These are phyloP conservation scores for Augochlorella aurata DNA, from an alignment of 2,888 invertebrate species.

Conservation along the genomic window DNA sequence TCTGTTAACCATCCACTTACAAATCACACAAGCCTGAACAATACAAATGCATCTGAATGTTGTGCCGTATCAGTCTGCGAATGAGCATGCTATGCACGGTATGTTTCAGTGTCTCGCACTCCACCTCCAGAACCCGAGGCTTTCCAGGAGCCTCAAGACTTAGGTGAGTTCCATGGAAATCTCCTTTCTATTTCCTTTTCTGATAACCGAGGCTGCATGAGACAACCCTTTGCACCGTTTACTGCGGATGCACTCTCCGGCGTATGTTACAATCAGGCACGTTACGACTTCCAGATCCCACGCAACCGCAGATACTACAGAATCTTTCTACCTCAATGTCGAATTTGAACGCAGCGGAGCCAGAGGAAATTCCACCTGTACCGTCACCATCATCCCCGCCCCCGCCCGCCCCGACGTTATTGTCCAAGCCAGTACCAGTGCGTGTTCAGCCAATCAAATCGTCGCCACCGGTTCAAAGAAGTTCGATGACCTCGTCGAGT, in stretches of 20 bases:
- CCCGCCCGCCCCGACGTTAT: constrained; percentile 68
- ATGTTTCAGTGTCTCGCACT: constrained; percentile 86
- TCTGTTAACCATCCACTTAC: constrained; percentile 34
- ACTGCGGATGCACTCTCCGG: background rate
- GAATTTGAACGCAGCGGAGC: constrained; percentile 70
- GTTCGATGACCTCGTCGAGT: constrained; percentile 77
- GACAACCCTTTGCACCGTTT: constrained; percentile 1
- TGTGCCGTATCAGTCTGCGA: constrained; percentile 72
- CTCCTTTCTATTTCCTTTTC: constrained; percentile 18
- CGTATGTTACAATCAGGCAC: background rate
- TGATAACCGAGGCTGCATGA: constrained; percentile 22
- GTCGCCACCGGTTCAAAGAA: constrained; percentile 78
- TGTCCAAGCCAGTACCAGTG: constrained; percentile 78
- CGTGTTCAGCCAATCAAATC: constrained; percentile 79
- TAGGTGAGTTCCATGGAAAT: constrained; percentile 68
- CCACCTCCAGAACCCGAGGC: constrained; percentile 83
- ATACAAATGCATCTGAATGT: constrained; percentile 55
- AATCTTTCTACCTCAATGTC: constrained; percentile 79
- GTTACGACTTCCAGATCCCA: constrained; percentile 79
- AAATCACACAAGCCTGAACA: constrained; percentile 48
- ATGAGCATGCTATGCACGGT: constrained; percentile 81
- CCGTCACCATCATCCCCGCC: constrained; percentile 68
- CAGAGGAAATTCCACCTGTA: constrained; percentile 72
- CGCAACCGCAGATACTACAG: constrained; percentile 83
- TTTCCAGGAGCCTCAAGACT: constrained; percentile 82